phyloP scores from a whole-genome alignment of 2,113 vertebrate species.

The Semnornis frantzii region DNA sequence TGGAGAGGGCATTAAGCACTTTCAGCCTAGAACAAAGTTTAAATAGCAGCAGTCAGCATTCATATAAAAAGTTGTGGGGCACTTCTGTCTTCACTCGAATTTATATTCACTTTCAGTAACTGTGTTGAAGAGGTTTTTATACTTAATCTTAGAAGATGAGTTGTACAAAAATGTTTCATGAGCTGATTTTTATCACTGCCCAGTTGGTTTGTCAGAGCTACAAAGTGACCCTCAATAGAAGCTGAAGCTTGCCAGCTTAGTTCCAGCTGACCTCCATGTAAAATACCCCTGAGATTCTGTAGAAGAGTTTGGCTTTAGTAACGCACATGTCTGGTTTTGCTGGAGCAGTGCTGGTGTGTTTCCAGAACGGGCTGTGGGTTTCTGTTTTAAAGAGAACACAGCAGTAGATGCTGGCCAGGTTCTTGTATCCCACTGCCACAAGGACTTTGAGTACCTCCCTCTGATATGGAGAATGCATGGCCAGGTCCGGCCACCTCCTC shows the following conservation, averaged over 20 bases:
- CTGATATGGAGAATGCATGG: rapidly evolving
- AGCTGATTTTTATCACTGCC: background rate
- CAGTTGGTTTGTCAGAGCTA: background rate
- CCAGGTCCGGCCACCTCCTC: background rate
- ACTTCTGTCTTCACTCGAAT: background rate
- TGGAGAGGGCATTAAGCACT: background rate
- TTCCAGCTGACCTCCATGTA: rapidly evolving
- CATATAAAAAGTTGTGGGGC: background rate
- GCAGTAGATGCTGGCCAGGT: background rate
- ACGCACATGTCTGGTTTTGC: background rate
- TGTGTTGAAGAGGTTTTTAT: background rate
- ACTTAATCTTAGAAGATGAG: background rate
- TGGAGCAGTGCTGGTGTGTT: background rate
- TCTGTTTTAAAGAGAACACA: background rate
- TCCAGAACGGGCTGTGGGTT: background rate
- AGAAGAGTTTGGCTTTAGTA: background rate
- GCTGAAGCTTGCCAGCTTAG: background rate
- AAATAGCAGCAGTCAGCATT: background rate
- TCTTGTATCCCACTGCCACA: background rate
- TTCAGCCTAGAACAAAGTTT: background rate
- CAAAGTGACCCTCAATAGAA: background rate
- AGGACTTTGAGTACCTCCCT: background rate
- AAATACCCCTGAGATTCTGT: background rate
- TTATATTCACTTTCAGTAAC: background rate
- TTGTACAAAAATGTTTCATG: background rate